These are phyloP conservation scores for Dromiciops gliroides DNA, from an alignment of 2,113 vertebrate species.

Conservation along the genomic window DNA sequence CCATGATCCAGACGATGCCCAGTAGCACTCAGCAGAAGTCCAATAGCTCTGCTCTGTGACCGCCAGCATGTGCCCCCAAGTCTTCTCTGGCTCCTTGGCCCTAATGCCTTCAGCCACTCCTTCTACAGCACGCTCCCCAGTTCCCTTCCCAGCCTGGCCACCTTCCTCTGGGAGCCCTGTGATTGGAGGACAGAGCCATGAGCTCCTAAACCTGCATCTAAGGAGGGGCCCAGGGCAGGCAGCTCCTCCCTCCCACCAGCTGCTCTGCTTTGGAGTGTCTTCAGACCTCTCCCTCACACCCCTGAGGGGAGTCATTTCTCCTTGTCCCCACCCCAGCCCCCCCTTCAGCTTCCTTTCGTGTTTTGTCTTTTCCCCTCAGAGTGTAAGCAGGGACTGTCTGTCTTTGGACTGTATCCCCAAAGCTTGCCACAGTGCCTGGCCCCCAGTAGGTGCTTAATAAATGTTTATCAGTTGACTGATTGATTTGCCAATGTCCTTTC, in stretches of 20 bases:
- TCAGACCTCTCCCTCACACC: not conserved
- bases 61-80: not conserved
- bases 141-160: not conserved
- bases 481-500: not conserved
- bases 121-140: not conserved
- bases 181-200: not conserved
- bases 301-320: not conserved
- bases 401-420: too few species aligned
- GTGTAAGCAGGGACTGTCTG: too few species aligned
- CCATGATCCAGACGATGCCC: not conserved
- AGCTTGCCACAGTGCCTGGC: too few species aligned
- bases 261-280: not conserved
- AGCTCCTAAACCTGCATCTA: too few species aligned
- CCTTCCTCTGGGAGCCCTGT: not conserved
- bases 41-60: too few species aligned
- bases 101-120: not conserved
- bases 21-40: not conserved
- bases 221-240: too few species aligned
- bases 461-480: too few species aligned
- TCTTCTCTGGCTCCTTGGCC: not conserved
- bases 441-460: too few species aligned
- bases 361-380: too few species aligned
- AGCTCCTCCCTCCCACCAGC: not conserved
- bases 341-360: not conserved
- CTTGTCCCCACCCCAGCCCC: too few species aligned